Evolutionary conservation across 1,140 invertebrate genomes (phyloP).

Genomic region (Eulimnadia texana): DNA sequence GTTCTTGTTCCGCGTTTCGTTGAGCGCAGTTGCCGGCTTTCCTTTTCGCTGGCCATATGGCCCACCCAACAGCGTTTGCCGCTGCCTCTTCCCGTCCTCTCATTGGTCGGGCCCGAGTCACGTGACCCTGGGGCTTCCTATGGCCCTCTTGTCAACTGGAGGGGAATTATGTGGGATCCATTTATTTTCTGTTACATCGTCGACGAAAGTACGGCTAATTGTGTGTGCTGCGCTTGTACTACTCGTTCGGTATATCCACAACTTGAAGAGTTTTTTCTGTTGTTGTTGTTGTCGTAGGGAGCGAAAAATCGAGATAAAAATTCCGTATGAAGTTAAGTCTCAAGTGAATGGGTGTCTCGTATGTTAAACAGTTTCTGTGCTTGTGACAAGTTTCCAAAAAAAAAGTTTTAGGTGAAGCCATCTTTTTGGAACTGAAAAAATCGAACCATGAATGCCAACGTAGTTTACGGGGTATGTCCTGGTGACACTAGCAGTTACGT

Average conservation of each 20-base stretch:
- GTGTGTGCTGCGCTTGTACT: not conserved
- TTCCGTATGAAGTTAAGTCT: no score
- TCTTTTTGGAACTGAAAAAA: not conserved
- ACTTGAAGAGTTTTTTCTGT: no score
- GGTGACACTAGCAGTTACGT: constrained; percentile 26
- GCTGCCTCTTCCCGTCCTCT: not conserved
- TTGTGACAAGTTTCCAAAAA: not conserved
- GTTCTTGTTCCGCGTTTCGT: not conserved
- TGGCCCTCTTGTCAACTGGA: not conserved
- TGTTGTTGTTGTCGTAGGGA: no score
- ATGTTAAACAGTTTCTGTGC: not conserved
- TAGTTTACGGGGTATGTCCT: constrained; percentile 46
- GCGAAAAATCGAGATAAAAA: no score
- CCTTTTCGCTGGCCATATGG: not conserved
- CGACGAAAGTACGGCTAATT: not conserved
- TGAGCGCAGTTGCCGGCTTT: not conserved
- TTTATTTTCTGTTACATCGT: not conserved
- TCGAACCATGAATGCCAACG: constrained; percentile 23
- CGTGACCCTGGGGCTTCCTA: not conserved
- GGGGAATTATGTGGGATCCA: not conserved
- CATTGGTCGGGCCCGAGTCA: not conserved
- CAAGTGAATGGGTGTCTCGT: no score
- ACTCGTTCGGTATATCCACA: not conserved
- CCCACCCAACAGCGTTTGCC: not conserved
- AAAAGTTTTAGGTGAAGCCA: not conserved